Base-by-base conservation (phyloP, 2,888 invertebrate genomes). In the Dryadula phaetusa region DNA sequence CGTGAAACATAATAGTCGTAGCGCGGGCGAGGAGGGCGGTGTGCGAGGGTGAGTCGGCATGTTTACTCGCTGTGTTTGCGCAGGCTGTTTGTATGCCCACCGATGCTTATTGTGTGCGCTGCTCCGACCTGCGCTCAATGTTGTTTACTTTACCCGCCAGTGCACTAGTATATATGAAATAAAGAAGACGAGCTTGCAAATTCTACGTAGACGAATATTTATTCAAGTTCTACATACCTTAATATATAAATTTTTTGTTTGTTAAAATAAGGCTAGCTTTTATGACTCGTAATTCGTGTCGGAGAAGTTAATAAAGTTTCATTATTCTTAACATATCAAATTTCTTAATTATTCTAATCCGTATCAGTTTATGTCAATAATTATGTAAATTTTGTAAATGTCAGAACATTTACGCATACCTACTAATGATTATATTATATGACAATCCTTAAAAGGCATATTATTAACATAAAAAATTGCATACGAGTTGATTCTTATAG, bases 21-120 rank as follows among this genome's bases (percentile, higher is more conserved):
- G 53, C 52, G 54, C 40, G 53, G 34, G 66, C 74, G 77, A 76
- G 34, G 60, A 34, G 53, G 44, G 58, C 66, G 60, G 52, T 22
- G 10, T 6, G 60, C 20, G 53, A 67, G 74, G 72, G 71, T 70
- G 75, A 67, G 66, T 64, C 64, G 66, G 70, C 64, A 78, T 84
- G 82, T 86, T 77, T 77, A 73, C 76, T 61, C 75, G 73, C 75
- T 61, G 67, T 80, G 79, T 82, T 87, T 87, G 80, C 79, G 67
- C 78, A 78, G 77, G 71, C 73, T 85, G 84, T 87, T 84, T 83
- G 81, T 77, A 67, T 47, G 66, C 67, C 77, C 78, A 71, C 74
- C 80, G 76, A 80, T 82, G 85, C 85, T 84, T 86, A 86, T 85
- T 87, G 86, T 85, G 80, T 63, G 60, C 69, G 66, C 64, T 66